Evolutionary conservation across 2,113 vertebrate species (phyloP).

Genomic region (Mustela nigripes): DNA sequence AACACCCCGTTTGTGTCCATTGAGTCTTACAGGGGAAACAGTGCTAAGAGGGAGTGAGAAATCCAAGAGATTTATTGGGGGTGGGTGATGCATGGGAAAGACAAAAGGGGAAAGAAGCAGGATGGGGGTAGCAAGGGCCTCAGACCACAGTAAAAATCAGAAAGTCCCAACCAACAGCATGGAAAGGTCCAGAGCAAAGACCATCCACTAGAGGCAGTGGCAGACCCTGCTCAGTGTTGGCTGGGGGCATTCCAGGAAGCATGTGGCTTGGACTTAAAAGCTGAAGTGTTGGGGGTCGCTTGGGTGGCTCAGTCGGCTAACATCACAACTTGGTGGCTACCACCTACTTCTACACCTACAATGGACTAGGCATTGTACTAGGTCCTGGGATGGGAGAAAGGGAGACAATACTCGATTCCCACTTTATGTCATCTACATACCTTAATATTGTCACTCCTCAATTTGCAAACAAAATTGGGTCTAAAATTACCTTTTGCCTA

Average conservation of each 20-base stretch:
- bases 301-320: background rate
- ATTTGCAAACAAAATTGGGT: background rate
- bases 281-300: background rate
- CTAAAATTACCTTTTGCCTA: background rate
- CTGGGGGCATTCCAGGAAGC: background rate
- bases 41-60: background rate
- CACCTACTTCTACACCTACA: background rate
- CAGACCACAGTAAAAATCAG: background rate
- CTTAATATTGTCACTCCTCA: background rate
- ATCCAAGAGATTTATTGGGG: background rate
- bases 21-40: background rate
- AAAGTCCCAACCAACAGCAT: background rate
- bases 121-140: background rate
- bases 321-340: fast-evolving
- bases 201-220: fast-evolving
- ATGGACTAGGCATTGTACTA: fast-evolving
- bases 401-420: background rate
- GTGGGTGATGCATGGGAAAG: background rate
- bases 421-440: fast-evolving
- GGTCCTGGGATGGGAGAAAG: background rate
- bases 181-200: background rate
- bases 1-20: background rate
- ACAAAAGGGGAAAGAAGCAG: background rate
- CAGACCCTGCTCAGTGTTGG: background rate
- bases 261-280: background rate